Evolutionary conservation across 2,888 invertebrate species (phyloP), one percentile per base, ranked within the genome.

Genomic region (Dione juno): DNA sequence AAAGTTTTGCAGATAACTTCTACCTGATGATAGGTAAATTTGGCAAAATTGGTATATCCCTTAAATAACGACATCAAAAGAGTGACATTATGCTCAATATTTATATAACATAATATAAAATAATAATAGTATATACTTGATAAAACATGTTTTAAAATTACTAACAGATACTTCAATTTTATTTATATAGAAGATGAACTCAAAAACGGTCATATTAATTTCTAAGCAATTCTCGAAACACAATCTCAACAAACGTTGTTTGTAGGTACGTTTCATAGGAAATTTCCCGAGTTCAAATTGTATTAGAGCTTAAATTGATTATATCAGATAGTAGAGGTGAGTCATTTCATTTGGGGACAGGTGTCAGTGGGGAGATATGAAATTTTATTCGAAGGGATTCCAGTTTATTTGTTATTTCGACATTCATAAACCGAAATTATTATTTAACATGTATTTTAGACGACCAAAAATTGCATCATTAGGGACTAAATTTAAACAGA

Each of bases 281-380:
- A 74, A 71, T 72, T 72, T 66, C 71, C 57, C 77, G 73, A 77
- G 79, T 74, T 72, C 70, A 75, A 75, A 74, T 70, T 59, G 64
- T 76, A 74, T 79, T 78, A 79, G 71, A 77, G 76, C 74, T 76
- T 74, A 75, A 78, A 81, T 78, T 79, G 81, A 81, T 81, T 77
- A 78, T 73, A 74, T 74, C 77, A 75, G 76, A 74, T 76, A 77
- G 76, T 73, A 58, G 71, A 68, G 73, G 78, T 84, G 84, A 84
- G 72, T 84, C 84, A 84, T 80, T 79, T 76, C 70, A 76, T 78
- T 78, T 74, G 71, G 70, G 73, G 77, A 75, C 77, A 77, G 79
- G 82, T 80, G 81, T 78, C 76, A 79, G 77, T 74, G 77, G 77
- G 75, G 77, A 75, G 76, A 75, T 74, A 77, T 76, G 75, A 73